Base-by-base conservation (phyloP, 2,797 vertebrate genomes). In the Halcyon leucocephala region DNA sequence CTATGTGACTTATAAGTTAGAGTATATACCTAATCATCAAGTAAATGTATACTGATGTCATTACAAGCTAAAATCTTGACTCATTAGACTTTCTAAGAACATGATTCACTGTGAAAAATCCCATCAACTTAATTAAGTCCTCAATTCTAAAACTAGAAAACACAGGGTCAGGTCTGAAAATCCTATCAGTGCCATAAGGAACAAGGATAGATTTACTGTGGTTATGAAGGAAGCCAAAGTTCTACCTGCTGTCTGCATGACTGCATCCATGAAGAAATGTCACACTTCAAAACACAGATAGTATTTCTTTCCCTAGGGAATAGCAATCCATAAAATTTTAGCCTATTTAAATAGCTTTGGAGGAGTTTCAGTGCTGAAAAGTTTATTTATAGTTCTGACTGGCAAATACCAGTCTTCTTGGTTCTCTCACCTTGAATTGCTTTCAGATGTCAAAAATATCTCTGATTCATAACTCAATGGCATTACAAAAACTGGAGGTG, bases 401-500 rank as follows among this genome's bases (percentile, higher is more conserved):
- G 48, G 77, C 80, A 94, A 93, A 92, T 77, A 93, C 67, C 55
- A 89, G 31, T 76, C 42, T 8, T 95, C 79, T 74, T 42, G 3
- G 39, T 89, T 94, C 67, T 86, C 48, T 95, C 86, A 97, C 90
- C 93, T 95, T 89, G 80, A 96, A 90, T 95, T 89, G 33, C 91
- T 95, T 93, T 92, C 57, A 67, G 55, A 78, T 82, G 88, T 95
- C 95, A 93, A 42, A 97, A 97, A 96, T 95, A 90, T 64, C 83
- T 95, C 89, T 93, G 93, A 96, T 95, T 96, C 87, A 95, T 96
- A 85, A 70, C 41, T 95, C 85, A 66, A 1, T 61, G 91, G 70
- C n/a, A 11, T 93, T 81, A 84, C 55, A 64, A 82, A 93, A 96
- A 48, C 88, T 90, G 96, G 83, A 84, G 93, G 90, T 92, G 88